Conservation (phyloP, 1,140 invertebrate genomes). For the Drosophila simulans region DNA sequence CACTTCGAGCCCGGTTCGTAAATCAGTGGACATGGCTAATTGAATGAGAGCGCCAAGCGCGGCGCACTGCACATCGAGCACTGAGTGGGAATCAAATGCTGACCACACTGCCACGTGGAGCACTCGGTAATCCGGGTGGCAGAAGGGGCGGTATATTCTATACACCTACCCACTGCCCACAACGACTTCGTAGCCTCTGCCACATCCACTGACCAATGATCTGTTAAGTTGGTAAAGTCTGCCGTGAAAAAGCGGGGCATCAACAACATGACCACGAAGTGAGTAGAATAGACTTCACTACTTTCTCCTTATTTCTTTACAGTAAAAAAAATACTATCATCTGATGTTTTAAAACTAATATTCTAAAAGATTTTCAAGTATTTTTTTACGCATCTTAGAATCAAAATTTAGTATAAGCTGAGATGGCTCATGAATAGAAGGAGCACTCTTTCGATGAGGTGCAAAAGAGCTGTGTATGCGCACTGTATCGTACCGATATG, state of each 20-base stretch:
- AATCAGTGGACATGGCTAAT: slow-evolving; percentile 62
- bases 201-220: slow-evolving; percentile 44
- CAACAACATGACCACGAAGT: slow-evolving; percentile 9
- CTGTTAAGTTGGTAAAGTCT: slow-evolving; percentile 50
- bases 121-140: slow-evolving; percentile 2
- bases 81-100: slow-evolving; percentile 32
- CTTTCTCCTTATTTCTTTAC: background rate
- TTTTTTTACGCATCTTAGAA: too few relatives aligned
- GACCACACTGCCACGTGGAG: slow-evolving; percentile 36
- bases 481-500: too few relatives aligned
- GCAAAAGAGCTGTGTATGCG: too few relatives aligned
- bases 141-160: background rate
- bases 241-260: slow-evolving; percentile 22
- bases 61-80: slow-evolving; percentile 12
- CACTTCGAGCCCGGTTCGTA: slow-evolving; percentile 10
- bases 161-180: background rate
- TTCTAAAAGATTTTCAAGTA: too few relatives aligned
- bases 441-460: too few relatives aligned
- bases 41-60: slow-evolving; percentile 51
- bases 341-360: background rate
- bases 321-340: background rate
- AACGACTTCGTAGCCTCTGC: background rate
- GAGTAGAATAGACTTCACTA: background rate
- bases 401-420: too few relatives aligned
- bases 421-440: too few relatives aligned